A percentile compares a stretch with the other conserved stretches of the same genome.
Conservation (phyloP, 2,797 vertebrate genomes). For the Scleropages formosus region DNA sequence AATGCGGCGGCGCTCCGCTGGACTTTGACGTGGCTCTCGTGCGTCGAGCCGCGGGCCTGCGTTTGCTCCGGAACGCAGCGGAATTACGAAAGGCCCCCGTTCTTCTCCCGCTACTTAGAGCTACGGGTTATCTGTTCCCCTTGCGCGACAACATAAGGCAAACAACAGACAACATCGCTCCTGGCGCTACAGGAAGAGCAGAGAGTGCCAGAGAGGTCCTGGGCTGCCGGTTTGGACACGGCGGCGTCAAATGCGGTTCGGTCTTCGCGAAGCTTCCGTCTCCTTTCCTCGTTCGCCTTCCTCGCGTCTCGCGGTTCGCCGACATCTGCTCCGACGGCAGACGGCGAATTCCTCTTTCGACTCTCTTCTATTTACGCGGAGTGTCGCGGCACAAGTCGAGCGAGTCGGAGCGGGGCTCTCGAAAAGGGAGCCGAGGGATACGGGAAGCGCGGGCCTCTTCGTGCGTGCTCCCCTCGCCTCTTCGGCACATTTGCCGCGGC, state of each 20-base stretch:
- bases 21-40: neutral
- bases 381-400: neutral
- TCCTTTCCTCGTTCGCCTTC: no score
- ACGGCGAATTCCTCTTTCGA: neutral
- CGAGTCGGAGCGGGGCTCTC: constrained; percentile 31
- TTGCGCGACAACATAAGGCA: neutral
- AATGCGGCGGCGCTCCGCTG: neutral
- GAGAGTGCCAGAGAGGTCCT: no score
- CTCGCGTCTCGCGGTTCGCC: neutral
- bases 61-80: neutral
- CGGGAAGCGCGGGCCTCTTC: constrained; percentile 31
- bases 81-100: neutral
- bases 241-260: no score
- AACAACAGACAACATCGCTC: constrained; percentile 44
- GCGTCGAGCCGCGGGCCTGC: neutral
- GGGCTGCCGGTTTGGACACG: no score
- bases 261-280: no score
- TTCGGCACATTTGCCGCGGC: constrained; percentile 9
- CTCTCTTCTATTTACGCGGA: neutral
- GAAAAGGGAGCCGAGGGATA: constrained; percentile 29
- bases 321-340: no score
- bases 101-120: neutral
- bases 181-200: no score
- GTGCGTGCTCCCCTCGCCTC: constrained; percentile 15
- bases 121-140: neutral